A percentile compares a stretch with the other conserved stretches of the same genome.
phyloP scores from a whole-genome alignment of 2,113 vertebrate genomes.

The Phocoena phocoena region DNA sequence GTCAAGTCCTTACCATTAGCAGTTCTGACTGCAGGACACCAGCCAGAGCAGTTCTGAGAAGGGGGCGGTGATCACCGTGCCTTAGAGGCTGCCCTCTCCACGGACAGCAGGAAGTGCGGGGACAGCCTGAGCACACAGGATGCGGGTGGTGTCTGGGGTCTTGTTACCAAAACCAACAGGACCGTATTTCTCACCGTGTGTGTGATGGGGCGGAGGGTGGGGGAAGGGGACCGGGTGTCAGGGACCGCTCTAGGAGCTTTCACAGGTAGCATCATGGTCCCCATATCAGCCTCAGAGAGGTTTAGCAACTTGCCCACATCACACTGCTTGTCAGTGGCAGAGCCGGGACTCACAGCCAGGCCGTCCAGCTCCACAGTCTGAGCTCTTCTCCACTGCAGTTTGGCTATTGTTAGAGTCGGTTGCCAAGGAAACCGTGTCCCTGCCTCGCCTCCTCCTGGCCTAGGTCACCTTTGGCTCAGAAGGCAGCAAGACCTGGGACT shows the following conservation, averaged over 20 bases:
- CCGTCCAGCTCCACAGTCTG: not conserved
- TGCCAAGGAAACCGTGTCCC: not conserved
- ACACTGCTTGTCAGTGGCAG: not conserved
- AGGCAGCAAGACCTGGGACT: not conserved
- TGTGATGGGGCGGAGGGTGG: not conserved
- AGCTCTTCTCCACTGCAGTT: not conserved
- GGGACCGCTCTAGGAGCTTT: not conserved
- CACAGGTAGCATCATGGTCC: fast-evolving
- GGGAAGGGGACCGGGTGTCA: fast-evolving
- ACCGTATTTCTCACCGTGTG: fast-evolving
- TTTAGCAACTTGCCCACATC: too few species aligned
- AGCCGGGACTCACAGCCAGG: not conserved
- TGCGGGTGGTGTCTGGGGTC: not conserved
- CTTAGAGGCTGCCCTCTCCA: not conserved
- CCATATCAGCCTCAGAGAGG: not conserved
- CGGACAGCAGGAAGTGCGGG: fast-evolving
- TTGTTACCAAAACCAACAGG: not conserved
- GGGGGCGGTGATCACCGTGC: fast-evolving
- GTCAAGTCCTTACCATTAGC: not conserved
- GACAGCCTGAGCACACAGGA: fast-evolving
- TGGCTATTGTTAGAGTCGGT: not conserved
- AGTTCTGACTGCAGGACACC: fast-evolving
- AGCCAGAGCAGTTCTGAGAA: not conserved
- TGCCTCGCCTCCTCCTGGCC: not conserved
- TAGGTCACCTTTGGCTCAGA: not conserved